phyloP scores from a whole-genome alignment of 2,797 vertebrate species.

The Xenentodon cancila region DNA sequence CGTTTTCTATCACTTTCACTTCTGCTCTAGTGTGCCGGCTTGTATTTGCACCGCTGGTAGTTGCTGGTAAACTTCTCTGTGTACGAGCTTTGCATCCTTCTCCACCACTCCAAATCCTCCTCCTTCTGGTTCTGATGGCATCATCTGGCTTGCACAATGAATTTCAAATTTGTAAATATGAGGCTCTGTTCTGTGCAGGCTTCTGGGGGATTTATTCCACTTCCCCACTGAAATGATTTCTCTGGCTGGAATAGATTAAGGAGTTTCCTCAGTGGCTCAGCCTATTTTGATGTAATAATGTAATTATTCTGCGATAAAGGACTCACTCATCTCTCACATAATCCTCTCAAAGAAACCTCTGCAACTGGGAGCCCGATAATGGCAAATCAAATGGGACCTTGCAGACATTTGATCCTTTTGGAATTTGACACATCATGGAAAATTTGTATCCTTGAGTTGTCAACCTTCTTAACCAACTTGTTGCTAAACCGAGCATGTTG shows the following conservation, averaged over 20 bases:
- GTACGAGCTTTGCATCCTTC: background rate
- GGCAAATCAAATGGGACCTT: constrained; percentile 1
- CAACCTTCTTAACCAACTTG: background rate
- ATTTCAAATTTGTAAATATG: constrained; percentile 11
- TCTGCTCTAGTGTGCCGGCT: too few relatives aligned
- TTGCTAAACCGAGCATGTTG: constrained; percentile 1
- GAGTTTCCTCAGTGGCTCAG: constrained; percentile 10
- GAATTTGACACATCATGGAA: too few relatives aligned
- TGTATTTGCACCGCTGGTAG: too few relatives aligned
- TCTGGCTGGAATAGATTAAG: constrained; percentile 20
- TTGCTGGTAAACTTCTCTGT: too few relatives aligned
- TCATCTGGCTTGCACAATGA: background rate
- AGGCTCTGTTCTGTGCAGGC: constrained; percentile 8
- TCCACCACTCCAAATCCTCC: background rate
- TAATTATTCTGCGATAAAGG: constrained; percentile 1
- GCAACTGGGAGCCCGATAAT: constrained; percentile 17
- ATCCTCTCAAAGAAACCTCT: background rate
- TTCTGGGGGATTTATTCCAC: constrained; percentile 11
- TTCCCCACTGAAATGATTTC: constrained; percentile 5
- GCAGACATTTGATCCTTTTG: background rate
- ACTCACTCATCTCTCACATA: background rate
- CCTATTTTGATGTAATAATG: constrained; percentile 16
- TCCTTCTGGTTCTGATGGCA: constrained; percentile 2
- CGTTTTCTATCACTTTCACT: too few relatives aligned
- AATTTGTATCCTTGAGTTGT: background rate